phyloP scores from a whole-genome alignment of 2,113 vertebrate species.

The Chascanopsetta lugubris region DNA sequence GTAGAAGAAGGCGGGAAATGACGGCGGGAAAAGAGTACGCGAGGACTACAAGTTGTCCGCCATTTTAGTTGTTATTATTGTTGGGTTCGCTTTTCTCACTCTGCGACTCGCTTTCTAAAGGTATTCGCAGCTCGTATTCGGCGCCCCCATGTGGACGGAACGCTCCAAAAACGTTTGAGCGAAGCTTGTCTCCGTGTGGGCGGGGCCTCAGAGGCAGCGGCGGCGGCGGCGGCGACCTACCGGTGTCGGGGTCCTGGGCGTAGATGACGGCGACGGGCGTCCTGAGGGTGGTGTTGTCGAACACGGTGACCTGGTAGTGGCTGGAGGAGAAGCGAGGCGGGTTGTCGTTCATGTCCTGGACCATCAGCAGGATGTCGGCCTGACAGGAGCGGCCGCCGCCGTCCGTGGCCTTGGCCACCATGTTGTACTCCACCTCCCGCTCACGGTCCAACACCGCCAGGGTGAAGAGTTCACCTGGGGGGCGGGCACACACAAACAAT shows the following conservation, averaged over 20 bases:
- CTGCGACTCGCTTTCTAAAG: no score
- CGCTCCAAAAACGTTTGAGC: no score
- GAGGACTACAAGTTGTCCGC: no score
- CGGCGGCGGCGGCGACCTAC: conserved; percentile 67
- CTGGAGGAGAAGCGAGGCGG: conserved; percentile 87
- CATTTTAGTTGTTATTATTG: no score
- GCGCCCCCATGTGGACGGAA: no score
- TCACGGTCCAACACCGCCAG: conserved; percentile 87
- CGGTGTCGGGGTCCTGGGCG: conserved; percentile 92
- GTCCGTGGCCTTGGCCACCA: conserved; percentile 91
- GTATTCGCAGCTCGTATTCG: no score
- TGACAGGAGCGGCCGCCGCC: conserved; percentile 94
- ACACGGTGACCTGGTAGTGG: conserved; percentile 90
- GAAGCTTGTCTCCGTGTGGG: no score
- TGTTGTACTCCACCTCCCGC: conserved; percentile 78
- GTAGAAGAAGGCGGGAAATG: no score
- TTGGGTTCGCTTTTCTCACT: no score
- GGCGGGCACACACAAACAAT: neutral
- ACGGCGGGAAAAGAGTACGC: no score
- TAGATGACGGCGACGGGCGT: conserved; percentile 91
- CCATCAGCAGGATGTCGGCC: conserved; percentile 82
- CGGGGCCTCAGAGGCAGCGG: neutral
- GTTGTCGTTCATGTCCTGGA: conserved; percentile 94
- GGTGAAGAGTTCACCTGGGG: conserved; percentile 89
- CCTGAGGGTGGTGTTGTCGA: conserved; percentile 93